Evolutionary conservation across 2,797 vertebrate genomes (phyloP).

Genomic region (Acanthurus tractus): DNA sequence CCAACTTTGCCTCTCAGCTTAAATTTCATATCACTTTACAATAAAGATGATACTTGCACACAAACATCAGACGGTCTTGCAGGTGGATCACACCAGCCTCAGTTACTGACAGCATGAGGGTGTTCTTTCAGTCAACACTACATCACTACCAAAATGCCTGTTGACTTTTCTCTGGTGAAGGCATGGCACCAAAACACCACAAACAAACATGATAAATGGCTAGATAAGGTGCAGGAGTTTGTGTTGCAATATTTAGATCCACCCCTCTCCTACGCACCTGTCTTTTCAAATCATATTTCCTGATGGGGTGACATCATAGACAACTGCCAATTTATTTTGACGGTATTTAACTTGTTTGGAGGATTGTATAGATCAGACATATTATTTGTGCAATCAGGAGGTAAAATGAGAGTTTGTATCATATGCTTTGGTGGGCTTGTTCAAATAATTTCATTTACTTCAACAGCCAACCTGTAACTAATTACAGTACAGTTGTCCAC

Average conservation of each 20-base stretch:
- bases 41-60: neutral
- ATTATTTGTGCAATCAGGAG: slow-evolving; percentile 16
- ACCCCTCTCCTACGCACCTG: too few relatives aligned
- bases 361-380: slow-evolving; percentile 34
- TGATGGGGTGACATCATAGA: neutral
- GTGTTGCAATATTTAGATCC: too few relatives aligned
- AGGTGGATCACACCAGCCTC: too few relatives aligned
- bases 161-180: too few relatives aligned
- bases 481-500: slow-evolving; percentile 32
- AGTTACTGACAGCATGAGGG: too few relatives aligned
- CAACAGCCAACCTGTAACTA: slow-evolving; percentile 32
- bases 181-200: too few relatives aligned
- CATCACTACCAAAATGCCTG: too few relatives aligned
- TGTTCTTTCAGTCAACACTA: too few relatives aligned
- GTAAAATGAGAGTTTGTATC: neutral
- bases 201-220: too few relatives aligned
- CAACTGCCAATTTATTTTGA: slow-evolving; percentile 51
- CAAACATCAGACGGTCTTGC: neutral
- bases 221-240: too few relatives aligned
- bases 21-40: neutral
- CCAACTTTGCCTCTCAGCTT: neutral
- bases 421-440: neutral
- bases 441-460: slow-evolving; percentile 28
- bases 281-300: neutral
- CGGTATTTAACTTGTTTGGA: slow-evolving; percentile 23